phyloP scores from a whole-genome alignment of 2,113 vertebrate species.

The Uria lomvia region DNA sequence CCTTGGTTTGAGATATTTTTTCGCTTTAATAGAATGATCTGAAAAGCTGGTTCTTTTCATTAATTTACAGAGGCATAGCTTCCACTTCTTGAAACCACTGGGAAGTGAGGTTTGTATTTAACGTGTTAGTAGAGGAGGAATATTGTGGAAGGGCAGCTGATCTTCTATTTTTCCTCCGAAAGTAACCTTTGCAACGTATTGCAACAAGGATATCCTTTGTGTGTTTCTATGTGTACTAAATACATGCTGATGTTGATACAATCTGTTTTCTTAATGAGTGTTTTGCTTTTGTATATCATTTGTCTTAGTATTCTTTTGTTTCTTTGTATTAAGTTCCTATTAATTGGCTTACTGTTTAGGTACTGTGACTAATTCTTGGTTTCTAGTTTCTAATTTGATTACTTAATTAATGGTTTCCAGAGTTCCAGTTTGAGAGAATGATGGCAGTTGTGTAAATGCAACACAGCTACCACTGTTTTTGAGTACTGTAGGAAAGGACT shows the following conservation, averaged over 20 bases:
- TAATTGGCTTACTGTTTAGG: background rate
- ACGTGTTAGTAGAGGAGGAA: background rate
- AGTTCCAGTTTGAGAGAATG: background rate
- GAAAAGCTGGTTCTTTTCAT: background rate
- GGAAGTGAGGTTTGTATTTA: background rate
- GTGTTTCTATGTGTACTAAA: background rate
- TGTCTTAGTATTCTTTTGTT: background rate
- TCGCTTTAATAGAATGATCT: background rate
- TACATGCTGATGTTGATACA: background rate
- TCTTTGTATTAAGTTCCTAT: background rate
- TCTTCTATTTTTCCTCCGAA: background rate
- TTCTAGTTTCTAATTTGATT: slow-evolving; percentile 16
- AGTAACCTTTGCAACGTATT: background rate
- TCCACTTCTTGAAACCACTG: background rate
- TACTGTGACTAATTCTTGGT: slow-evolving; percentile 6
- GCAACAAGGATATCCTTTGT: background rate
- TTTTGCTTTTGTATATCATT: background rate
- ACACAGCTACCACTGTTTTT: background rate
- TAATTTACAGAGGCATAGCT: background rate
- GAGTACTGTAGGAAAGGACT: background rate
- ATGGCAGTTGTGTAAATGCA: background rate
- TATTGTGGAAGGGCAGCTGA: background rate
- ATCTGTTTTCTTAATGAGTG: background rate
- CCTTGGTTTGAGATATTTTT: background rate
- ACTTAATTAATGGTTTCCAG: background rate